Conservation (phyloP, 2,888 invertebrate species). For the Glyphotaelius pellucidus region DNA sequence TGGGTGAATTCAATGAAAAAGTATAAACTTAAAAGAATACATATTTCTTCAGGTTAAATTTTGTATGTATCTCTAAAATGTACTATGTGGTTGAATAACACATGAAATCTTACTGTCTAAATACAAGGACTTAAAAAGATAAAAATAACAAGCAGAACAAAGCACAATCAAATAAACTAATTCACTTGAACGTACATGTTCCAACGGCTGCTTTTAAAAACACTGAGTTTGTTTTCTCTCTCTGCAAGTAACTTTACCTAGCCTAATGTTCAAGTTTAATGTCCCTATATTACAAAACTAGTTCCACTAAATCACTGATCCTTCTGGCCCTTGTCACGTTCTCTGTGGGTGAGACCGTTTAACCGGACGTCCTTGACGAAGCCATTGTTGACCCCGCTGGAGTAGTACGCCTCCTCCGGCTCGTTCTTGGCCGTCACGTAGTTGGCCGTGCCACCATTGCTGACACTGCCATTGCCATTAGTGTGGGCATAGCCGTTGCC, state of each 20-base stretch:
- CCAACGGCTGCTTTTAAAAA: constrained; percentile 7
- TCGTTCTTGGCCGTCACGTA: constrained; percentile 78
- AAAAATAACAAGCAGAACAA: constrained; percentile 6
- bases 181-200: constrained; percentile 23
- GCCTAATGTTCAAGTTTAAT: constrained; percentile 56
- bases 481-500: constrained; percentile 71
- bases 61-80: background rate
- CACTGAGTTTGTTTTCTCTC: constrained; percentile 23
- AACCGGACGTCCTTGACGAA: constrained; percentile 72
- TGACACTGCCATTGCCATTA: constrained; percentile 68
- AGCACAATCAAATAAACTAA: background rate
- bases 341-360: constrained; percentile 65
- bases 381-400: constrained; percentile 80
- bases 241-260: constrained; percentile 41
- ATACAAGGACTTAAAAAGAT: constrained; percentile 1
- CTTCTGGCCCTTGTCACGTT: constrained; percentile 62
- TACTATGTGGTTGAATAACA: background rate
- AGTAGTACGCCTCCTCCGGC: constrained; percentile 80
- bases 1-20: background rate
- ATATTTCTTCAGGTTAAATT: background rate
- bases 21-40: background rate
- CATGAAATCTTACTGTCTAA: constrained; percentile 14
- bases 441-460: constrained; percentile 42
- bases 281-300: constrained; percentile 56
- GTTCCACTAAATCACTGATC: constrained; percentile 63